Evolutionary conservation across 2,113 vertebrate species (phyloP).

Genomic region (Carettochelys insculpta): DNA sequence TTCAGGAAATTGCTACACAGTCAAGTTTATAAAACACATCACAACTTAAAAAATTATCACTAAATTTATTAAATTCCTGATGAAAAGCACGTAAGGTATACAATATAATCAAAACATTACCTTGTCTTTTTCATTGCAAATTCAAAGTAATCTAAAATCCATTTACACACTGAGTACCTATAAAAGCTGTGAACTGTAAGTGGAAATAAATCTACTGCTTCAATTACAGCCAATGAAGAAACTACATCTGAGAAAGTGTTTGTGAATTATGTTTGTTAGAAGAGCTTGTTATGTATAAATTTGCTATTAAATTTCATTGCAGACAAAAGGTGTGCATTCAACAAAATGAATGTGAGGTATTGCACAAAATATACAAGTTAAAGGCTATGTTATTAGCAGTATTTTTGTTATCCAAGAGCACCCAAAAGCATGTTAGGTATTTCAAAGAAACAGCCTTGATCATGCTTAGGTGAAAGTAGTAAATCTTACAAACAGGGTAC

Average conservation of each 20-base stretch:
- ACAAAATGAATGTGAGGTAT: neutral
- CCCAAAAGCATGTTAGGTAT: neutral
- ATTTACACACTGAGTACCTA: neutral
- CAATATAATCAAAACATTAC: neutral
- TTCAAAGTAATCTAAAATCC: neutral
- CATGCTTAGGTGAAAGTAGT: rapidly evolving
- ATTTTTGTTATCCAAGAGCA: neutral
- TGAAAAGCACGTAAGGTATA: neutral
- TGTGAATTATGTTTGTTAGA: neutral
- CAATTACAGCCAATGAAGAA: neutral
- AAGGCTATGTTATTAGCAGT: neutral
- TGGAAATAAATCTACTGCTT: neutral
- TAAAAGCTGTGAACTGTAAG: rapidly evolving
- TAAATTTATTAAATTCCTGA: neutral
- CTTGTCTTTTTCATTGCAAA: neutral
- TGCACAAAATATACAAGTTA: neutral
- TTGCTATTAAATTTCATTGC: neutral
- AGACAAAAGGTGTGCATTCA: neutral
- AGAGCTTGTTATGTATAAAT: neutral
- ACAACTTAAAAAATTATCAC: neutral
- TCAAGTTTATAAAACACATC: neutral
- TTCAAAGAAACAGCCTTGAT: neutral
- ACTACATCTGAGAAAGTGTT: neutral
- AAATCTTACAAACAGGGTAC: rapidly evolving
- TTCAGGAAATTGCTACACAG: slow-evolving; percentile 58